Percentiles rank a stretch among this genome's conserved stretches.
These are phyloP conservation scores for Macrobrachium rosenbergii DNA, from an alignment of 1,140 invertebrate genomes.

Conservation along the genomic window DNA sequence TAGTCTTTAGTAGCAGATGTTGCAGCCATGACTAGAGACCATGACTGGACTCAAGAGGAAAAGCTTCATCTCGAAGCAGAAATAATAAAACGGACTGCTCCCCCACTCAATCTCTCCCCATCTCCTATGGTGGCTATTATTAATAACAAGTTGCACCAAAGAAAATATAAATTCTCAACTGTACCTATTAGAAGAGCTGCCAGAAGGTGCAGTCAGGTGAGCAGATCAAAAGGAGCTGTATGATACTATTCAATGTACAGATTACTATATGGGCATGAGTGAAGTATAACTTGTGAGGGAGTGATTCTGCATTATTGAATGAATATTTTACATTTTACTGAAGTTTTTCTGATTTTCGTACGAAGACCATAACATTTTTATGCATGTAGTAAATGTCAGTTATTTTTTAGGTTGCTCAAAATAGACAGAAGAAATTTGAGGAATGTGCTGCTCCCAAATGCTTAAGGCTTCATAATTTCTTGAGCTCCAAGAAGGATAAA, in stretches of 20 bases:
- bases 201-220: conserved; percentile 63
- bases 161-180: conserved; percentile 71
- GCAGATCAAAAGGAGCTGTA: not conserved
- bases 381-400: no score
- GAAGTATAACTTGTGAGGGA: no score
- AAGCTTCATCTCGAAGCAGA: conserved; percentile 79
- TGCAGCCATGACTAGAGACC: conserved; percentile 57
- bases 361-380: no score
- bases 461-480: conserved; percentile 80
- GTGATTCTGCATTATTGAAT: no score
- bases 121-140: conserved; percentile 83
- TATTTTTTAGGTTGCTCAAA: conserved; percentile 77
- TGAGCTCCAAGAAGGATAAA: conserved; percentile 69
- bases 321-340: no score
- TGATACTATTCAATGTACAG: not conserved
- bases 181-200: conserved; percentile 56
- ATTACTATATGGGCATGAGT: no score
- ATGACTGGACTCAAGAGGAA: conserved; percentile 79
- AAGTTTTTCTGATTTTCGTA: no score
- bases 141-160: conserved; percentile 79
- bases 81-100: conserved; percentile 84
- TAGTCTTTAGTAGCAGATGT: conserved; percentile 63
- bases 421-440: conserved; percentile 89
- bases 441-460: conserved; percentile 84
- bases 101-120: conserved; percentile 88